Base-by-base conservation (phyloP, 2,113 vertebrate species). In the Cyprinus carpio region DNA sequence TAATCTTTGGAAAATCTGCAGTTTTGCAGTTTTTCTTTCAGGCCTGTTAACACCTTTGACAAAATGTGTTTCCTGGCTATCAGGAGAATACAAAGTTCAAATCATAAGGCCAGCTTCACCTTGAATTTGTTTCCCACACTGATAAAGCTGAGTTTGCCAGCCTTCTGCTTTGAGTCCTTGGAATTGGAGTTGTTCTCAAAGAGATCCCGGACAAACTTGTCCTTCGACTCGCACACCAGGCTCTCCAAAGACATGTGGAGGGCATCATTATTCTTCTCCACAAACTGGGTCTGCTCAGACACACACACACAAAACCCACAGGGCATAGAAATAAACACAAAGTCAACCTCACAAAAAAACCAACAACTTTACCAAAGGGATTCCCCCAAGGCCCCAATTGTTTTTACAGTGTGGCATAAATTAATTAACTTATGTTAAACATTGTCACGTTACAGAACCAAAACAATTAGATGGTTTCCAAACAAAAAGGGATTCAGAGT, bases 41-140 rank as follows among this genome's bases (percentile, higher is more conserved):
- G 10, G 25, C 27, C 2, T 64, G 27, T 49, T 77, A 49, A 64
- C 27, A 7, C 34, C 65, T 40, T 16, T 37, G 40, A 75, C 20
- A 77, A 60, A 72, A n/a, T 46, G 54, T 6, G n/a, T 43, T 76
- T 69, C 75, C 23, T 40, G 16, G 75, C 56, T 11, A 23, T 49
- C 27, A 82, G 6, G 43, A 34, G 62, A 69, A 69, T 34, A 34
- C 18, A 20, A 81, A 77, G 29, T 69, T 54, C 37, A 7, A 69
- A 40, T 31, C 6, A 9, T 56, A 75, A 69, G 27, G 46, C 34
- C 2, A 20, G 40, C 31, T 87, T 94, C 94, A 99, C 98, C 98
- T 99, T 99, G 92, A 99, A 99, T 87, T 99, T 99, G 94, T 99
- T 99, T 86, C 97, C 98, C 64, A 99, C 98, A 1, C 98, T 99